phyloP scores from a whole-genome alignment of 2,113 vertebrate genomes.

The Caranx ignobilis region DNA sequence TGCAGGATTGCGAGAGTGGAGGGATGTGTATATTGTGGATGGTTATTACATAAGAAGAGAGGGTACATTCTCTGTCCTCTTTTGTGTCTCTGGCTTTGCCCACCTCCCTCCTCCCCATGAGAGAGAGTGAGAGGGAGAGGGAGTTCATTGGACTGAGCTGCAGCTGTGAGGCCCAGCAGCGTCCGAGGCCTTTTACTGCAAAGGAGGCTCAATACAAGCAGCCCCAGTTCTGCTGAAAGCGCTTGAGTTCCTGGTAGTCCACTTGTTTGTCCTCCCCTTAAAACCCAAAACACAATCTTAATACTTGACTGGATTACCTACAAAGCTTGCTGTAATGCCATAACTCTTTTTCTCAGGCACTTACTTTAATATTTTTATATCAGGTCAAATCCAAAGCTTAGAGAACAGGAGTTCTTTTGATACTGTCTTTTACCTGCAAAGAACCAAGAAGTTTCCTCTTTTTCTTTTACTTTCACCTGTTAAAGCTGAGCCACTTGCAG shows the following conservation, averaged over 20 bases:
- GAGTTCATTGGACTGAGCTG: constrained; percentile 51
- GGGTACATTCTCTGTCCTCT: constrained; percentile 54
- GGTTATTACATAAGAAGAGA: constrained; percentile 67
- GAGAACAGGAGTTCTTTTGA: neutral
- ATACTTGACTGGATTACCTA: neutral
- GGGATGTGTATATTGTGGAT: constrained; percentile 31
- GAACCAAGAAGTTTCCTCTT: neutral
- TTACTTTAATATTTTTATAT: neutral
- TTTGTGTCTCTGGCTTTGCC: constrained; percentile 56
- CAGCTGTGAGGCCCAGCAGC: constrained; percentile 53
- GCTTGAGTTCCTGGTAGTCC: constrained; percentile 8
- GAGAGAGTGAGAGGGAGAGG: neutral
- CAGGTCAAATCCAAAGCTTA: neutral
- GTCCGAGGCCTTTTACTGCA: constrained; percentile 36
- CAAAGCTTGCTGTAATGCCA: fast-evolving
- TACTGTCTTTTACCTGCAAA: neutral
- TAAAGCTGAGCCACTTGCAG: neutral
- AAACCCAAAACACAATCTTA: neutral
- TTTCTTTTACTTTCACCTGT: neutral
- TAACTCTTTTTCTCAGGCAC: neutral
- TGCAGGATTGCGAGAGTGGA: constrained; percentile 19
- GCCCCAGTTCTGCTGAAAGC: constrained; percentile 15
- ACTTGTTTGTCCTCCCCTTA: neutral
- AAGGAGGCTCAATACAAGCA: constrained; percentile 21
- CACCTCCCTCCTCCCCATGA: constrained; percentile 48